A percentile compares a stretch with the other conserved stretches of the same genome.
phyloP scores from a whole-genome alignment of 2,888 invertebrate genomes.

The Sphaerophoria rueppellii region DNA sequence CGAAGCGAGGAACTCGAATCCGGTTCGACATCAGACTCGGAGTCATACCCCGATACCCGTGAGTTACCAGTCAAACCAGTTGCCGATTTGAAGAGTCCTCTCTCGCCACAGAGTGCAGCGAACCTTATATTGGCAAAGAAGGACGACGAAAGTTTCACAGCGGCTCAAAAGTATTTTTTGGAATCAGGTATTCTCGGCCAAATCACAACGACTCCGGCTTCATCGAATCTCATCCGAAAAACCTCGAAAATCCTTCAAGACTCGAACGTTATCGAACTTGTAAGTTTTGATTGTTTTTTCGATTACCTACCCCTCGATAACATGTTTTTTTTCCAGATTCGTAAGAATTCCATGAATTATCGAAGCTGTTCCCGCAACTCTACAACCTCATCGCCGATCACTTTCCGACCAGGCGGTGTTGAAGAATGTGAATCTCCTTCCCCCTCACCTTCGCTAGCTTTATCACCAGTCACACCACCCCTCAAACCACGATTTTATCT shows the following conservation, averaged over 20 bases:
- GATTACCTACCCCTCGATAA: too few species aligned
- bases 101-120: constrained; percentile 49
- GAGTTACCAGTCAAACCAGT: constrained; percentile 27
- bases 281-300: constrained; percentile 54
- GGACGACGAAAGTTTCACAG: constrained; percentile 74
- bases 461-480: constrained; percentile 46
- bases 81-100: constrained; percentile 25
- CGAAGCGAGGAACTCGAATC: constrained; percentile 77
- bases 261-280: constrained; percentile 77
- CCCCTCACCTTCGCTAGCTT: constrained; percentile 36
- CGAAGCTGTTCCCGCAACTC: constrained; percentile 66
- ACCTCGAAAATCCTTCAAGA: constrained; percentile 78
- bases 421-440: constrained; percentile 37
- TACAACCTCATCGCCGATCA: constrained; percentile 41
- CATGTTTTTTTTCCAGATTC: constrained; percentile 70
- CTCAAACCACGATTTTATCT: constrained; percentile 26
- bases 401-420: constrained; percentile 44
- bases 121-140: constrained; percentile 24
- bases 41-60: constrained; percentile 62
- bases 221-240: constrained; percentile 75
- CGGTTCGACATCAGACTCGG: constrained; percentile 76
- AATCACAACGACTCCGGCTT: constrained; percentile 65
- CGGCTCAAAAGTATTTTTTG: constrained; percentile 77
- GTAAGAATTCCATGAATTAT: constrained; percentile 76
- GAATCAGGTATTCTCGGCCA: constrained; percentile 79